phyloP scores from a whole-genome alignment of 1,140 invertebrate species.

The Nasonia vitripennis region DNA sequence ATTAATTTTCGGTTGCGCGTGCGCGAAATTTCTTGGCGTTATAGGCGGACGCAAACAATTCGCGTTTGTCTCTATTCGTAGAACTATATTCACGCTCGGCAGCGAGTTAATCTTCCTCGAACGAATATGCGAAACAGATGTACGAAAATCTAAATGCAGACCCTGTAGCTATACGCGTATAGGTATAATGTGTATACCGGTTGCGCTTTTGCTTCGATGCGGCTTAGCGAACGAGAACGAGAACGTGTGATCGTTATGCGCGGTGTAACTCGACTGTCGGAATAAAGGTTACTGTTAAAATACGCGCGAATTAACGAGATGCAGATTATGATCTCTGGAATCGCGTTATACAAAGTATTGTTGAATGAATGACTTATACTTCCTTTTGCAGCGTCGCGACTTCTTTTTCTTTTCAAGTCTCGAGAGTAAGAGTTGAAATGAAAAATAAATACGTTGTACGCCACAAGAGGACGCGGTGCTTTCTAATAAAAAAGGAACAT shows the following conservation, averaged over 20 bases:
- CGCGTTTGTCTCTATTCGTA: constrained; percentile 26
- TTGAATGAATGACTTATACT: neutral
- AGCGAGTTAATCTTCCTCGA: neutral
- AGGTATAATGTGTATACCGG: neutral
- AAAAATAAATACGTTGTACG: neutral
- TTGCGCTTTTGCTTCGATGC: neutral
- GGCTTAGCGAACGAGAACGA: neutral
- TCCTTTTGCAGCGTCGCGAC: no score
- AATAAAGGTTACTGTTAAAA: neutral
- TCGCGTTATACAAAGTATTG: neutral
- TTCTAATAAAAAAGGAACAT: neutral
- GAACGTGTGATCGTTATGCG: neutral
- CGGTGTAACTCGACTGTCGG: no score
- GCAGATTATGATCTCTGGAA: neutral
- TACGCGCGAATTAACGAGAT: neutral
- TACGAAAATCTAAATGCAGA: constrained; percentile 25
- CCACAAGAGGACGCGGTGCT: neutral
- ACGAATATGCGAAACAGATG: constrained; percentile 30
- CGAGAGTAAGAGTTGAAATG: neutral
- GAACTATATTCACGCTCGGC: neutral
- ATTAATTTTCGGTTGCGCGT: no score
- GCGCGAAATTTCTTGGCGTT: neutral
- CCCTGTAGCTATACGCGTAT: neutral
- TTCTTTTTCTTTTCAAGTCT: no score
- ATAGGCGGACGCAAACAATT: neutral